phyloP scores from a whole-genome alignment of 2,113 vertebrate species.

The Leucopsar rothschildi region DNA sequence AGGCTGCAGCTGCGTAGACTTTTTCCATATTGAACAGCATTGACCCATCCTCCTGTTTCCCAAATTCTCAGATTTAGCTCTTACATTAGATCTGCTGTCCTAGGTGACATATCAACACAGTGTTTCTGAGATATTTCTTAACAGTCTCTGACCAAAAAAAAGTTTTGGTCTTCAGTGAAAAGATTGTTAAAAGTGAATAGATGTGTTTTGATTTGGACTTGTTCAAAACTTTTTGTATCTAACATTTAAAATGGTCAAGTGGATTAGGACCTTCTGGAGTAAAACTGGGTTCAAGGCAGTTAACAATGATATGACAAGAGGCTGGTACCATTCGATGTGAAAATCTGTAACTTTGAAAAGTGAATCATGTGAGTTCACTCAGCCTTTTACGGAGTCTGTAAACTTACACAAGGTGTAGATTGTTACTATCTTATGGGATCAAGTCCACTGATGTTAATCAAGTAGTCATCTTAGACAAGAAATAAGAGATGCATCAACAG shows the following conservation, averaged over 20 bases:
- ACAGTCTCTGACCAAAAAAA: not conserved
- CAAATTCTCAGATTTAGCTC: not conserved
- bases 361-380: not conserved
- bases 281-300: not conserved
- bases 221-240: not conserved
- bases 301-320: not conserved
- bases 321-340: not conserved
- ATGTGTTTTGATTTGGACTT: not conserved
- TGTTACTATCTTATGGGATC: not conserved
- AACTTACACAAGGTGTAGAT: not conserved
- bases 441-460: not conserved
- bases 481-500: not conserved
- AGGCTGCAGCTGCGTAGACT: not conserved
- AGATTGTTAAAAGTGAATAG: not conserved
- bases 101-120: rapidly evolving
- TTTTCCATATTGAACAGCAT: not conserved
- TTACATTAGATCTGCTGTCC: not conserved
- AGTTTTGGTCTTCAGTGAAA: not conserved
- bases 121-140: not conserved
- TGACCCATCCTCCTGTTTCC: not conserved
- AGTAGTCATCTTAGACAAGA: not conserved
- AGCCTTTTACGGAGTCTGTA: not conserved
- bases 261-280: not conserved
- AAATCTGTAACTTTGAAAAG: not conserved
- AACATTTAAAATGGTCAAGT: not conserved